Base-by-base conservation (phyloP, 2,113 vertebrate species). In the Micromys minutus region DNA sequence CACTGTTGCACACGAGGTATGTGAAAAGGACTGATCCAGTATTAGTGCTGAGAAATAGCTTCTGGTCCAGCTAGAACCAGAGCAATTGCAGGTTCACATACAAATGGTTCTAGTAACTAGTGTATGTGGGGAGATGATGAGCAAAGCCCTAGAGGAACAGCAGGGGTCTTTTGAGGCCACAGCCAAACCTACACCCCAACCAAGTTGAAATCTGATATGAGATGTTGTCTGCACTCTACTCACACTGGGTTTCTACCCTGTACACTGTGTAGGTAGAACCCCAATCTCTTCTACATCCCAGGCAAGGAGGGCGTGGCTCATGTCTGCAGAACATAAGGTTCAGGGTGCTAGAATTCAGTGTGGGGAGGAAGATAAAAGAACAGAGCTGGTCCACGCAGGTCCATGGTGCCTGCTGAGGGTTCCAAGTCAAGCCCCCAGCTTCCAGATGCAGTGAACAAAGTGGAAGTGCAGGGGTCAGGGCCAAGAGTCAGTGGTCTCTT, bases 381-480 rank as follows among this genome's bases (percentile, higher is more conserved):
- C 12, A 22, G 26, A 50, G 24, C 76, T 59, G 4, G 57, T 65
- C 29, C 42, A 0, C 1, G 31, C 52, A 80, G 29, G 55, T 4
- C 1, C 57, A 0, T 5, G 31, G 24, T 15, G 52, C 80, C 42
- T 12, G 42, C 36, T 13, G 61, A 72, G 16, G 24, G 42, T 15
- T 19, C 5, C 29, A 81, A 6, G 9, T 13, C 34, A 63, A 65
- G 24, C 16, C 29, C 6, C 36, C 2, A 2, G 5, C 15, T 36
- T 4, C 57, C 4, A 7, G 29, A 10, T 7, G 5, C 57, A 16
- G 36, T 7, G 63, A n/a, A 3, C 42, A 34, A 24, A 22, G 34
- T 1, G 15, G 9, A 6, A 0, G 10, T 13, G 8, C 7, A 24
- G 26, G 19, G 8, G 0, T 22, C 7, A 59, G 36, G 21, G 11